Evolutionary conservation across 2,797 vertebrate genomes (phyloP).

Genomic region (Nasua narica): DNA sequence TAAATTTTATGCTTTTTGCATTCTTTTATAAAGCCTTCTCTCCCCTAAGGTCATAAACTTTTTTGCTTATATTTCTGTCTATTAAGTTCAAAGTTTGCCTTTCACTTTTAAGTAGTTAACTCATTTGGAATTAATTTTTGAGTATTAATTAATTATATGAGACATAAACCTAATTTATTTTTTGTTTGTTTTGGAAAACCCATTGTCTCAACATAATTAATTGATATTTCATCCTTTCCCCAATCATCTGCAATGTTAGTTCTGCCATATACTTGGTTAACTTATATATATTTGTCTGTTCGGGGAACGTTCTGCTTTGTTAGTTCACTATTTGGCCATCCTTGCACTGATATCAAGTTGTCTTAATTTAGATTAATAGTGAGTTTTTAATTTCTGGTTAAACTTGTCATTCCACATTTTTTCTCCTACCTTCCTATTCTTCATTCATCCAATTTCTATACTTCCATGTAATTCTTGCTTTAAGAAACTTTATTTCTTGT

Average conservation of each 20-base stretch:
- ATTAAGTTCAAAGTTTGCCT: background rate
- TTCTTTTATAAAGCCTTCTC: background rate
- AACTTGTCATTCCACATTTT: background rate
- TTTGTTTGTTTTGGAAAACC: background rate
- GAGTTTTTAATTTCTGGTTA: background rate
- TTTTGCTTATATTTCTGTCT: background rate
- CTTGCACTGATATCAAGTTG: background rate
- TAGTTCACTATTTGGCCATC: background rate
- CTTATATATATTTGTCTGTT: background rate
- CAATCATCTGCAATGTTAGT: background rate
- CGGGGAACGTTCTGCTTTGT: background rate
- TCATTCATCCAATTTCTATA: background rate
- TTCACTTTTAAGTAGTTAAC: background rate
- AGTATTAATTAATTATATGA: background rate
- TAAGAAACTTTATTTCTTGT: slow-evolving; percentile 31
- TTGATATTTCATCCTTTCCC: background rate
- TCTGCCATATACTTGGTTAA: background rate
- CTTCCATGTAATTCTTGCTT: slow-evolving; percentile 38
- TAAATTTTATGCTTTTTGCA: background rate
- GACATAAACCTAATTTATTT: background rate
- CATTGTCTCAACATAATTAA: background rate
- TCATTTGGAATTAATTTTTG: background rate
- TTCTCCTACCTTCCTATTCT: background rate
- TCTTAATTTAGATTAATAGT: background rate
- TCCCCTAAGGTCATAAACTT: background rate